phyloP scores from a whole-genome alignment of 2,113 vertebrate genomes.

The Eptesicus fuscus region DNA sequence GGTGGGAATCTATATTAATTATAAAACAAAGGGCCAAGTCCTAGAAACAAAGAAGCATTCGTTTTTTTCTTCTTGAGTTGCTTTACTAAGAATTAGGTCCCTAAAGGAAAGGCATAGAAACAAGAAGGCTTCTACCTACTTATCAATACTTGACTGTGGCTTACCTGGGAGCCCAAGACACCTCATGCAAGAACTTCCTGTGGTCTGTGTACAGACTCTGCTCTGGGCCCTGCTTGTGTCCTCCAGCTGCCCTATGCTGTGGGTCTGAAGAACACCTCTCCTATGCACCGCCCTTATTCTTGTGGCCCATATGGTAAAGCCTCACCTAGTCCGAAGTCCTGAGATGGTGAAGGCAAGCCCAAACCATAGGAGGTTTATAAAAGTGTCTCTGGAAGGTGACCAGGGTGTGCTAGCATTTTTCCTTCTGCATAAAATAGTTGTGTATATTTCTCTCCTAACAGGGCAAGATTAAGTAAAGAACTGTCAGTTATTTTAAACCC shows the following conservation, averaged over 20 bases:
- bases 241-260: background rate
- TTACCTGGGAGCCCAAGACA: background rate
- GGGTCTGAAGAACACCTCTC: background rate
- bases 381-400: background rate
- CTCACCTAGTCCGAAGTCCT: background rate
- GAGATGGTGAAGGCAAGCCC: background rate
- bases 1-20: slow-evolving; percentile 76
- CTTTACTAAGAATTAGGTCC: slow-evolving; percentile 57
- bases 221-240: background rate
- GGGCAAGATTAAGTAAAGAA: background rate
- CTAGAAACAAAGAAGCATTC: slow-evolving; percentile 67
- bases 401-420: background rate
- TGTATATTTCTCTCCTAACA: background rate
- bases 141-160: background rate
- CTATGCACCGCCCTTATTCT: background rate
- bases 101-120: slow-evolving; percentile 38
- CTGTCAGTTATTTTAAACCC: background rate
- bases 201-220: background rate
- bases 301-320: background rate
- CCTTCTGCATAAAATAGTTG: background rate
- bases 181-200: background rate
- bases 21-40: slow-evolving; percentile 74
- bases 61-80: slow-evolving; percentile 50
- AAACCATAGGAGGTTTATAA: background rate
- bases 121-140: slow-evolving; percentile 2